phyloP scores from a whole-genome alignment of 1,140 invertebrate genomes.

The Paralvinella palmiformis region DNA sequence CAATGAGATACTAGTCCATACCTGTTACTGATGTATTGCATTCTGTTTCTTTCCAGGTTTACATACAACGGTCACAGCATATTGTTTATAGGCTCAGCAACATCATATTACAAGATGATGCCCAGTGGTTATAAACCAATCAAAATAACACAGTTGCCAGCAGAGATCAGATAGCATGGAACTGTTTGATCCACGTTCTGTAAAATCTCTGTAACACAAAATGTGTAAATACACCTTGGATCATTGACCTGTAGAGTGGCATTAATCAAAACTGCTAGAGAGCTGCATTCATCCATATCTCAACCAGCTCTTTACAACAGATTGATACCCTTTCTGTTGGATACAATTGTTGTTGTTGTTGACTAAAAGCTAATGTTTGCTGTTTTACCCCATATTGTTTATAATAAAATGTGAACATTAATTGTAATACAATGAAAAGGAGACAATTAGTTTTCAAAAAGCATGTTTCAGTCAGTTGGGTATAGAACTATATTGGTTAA shows the following conservation, averaged over 20 bases:
- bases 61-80: constrained; percentile 7
- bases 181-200: not conserved
- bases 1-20: not conserved
- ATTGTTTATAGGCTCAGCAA: constrained; percentile 14
- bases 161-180: not conserved
- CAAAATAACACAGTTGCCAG: not conserved
- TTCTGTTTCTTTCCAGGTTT: constrained; percentile 21
- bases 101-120: constrained; percentile 17
- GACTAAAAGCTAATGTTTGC: too few relatives aligned
- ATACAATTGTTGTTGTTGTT: too few relatives aligned
- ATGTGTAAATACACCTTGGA: not conserved
- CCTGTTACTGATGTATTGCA: not conserved
- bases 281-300: not conserved
- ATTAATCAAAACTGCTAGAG: not conserved
- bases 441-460: too few relatives aligned
- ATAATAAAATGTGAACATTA: too few relatives aligned
- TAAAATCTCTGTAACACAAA: not conserved
- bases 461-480: too few relatives aligned
- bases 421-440: too few relatives aligned
- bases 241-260: not conserved
- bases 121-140: constrained; percentile 3
- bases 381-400: too few relatives aligned
- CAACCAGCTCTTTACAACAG: too few relatives aligned
- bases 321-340: too few relatives aligned
- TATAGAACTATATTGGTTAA: too few relatives aligned